Evolutionary conservation across 2,797 vertebrate species (phyloP).

Genomic region (Bufotes viridis): DNA sequence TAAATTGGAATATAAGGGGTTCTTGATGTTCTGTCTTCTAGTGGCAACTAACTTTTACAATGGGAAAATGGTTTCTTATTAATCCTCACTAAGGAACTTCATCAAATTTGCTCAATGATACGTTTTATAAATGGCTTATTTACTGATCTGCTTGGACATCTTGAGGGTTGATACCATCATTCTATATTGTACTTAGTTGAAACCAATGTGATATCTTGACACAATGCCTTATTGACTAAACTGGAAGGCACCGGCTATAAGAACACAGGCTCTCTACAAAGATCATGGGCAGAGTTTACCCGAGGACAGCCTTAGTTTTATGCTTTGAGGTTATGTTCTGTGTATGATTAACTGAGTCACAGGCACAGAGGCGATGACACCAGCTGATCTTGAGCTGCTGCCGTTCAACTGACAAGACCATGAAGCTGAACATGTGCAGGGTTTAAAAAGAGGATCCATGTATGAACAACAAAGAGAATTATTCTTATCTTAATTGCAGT

Average conservation of each 20-base stretch:
- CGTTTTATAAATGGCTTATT: background rate
- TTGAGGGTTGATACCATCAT: background rate
- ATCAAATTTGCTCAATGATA: background rate
- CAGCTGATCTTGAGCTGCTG: constrained; percentile 48
- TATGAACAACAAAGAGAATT: constrained; percentile 44
- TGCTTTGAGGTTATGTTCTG: constrained; percentile 49
- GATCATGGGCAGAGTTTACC: constrained; percentile 42
- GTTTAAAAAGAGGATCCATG: constrained; percentile 41
- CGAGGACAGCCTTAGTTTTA: constrained; percentile 43
- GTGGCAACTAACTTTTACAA: background rate
- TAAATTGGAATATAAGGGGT: background rate
- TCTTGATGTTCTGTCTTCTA: background rate
- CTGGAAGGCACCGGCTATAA: constrained; percentile 11
- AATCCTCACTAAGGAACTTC: background rate
- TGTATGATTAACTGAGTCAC: constrained; percentile 51
- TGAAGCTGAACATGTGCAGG: constrained; percentile 21
- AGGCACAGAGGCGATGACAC: constrained; percentile 27
- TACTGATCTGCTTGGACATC: background rate
- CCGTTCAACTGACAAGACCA: constrained; percentile 42
- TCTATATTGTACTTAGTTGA: background rate
- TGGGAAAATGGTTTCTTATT: background rate
- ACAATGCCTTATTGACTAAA: constrained; percentile 36
- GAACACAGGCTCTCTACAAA: constrained; percentile 18
- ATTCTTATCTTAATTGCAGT: constrained; percentile 51
- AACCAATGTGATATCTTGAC: background rate